A percentile compares a stretch with the other conserved stretches of the same genome.
These are phyloP conservation scores for Sebastes baramenuke DNA, from an alignment of 2,797 vertebrate genomes.

Conservation along the genomic window DNA sequence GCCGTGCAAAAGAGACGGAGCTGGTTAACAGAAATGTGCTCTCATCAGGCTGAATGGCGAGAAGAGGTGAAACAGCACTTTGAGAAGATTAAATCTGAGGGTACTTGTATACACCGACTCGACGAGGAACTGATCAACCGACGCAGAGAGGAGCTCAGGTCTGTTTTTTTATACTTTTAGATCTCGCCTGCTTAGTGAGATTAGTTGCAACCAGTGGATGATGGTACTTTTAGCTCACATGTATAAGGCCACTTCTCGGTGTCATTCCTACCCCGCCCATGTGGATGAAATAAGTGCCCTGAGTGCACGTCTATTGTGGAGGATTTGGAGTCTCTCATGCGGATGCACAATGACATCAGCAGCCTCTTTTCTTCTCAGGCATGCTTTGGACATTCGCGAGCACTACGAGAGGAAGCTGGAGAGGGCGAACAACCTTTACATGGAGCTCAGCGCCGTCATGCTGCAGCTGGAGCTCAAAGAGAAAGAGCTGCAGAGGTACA, in stretches of 20 bases:
- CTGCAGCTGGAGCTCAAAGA: slow-evolving; percentile 96
- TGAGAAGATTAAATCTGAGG: slow-evolving; percentile 98
- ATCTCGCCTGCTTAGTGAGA: neutral
- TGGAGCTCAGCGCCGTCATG: slow-evolving; percentile 97
- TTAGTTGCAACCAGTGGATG: neutral
- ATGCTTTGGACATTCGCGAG: slow-evolving; percentile 95
- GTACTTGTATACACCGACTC: slow-evolving; percentile 93
- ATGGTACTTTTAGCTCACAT: neutral
- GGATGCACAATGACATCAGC: slow-evolving; percentile 58
- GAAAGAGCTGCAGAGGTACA: slow-evolving; percentile 91
- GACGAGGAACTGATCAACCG: slow-evolving; percentile 95
- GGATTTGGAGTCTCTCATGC: slow-evolving; percentile 56
- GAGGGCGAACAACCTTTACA: slow-evolving; percentile 95
- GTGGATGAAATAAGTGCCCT: slow-evolving; percentile 34
- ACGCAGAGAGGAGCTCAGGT: slow-evolving; percentile 95
- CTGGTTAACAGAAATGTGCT: slow-evolving; percentile 52
- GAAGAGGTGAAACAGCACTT: slow-evolving; percentile 97
- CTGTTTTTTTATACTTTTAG: neutral
- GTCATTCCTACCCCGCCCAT: slow-evolving; percentile 24
- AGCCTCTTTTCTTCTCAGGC: slow-evolving; percentile 80
- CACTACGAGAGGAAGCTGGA: slow-evolving; percentile 97
- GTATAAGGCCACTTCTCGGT: slow-evolving; percentile 16
- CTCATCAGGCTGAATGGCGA: slow-evolving; percentile 91
- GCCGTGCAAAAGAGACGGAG: neutral
- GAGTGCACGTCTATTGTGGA: slow-evolving; percentile 46